These are phyloP conservation scores for Oryzaephilus surinamensis DNA, from an alignment of 1,140 invertebrate genomes.

Conservation along the genomic window DNA sequence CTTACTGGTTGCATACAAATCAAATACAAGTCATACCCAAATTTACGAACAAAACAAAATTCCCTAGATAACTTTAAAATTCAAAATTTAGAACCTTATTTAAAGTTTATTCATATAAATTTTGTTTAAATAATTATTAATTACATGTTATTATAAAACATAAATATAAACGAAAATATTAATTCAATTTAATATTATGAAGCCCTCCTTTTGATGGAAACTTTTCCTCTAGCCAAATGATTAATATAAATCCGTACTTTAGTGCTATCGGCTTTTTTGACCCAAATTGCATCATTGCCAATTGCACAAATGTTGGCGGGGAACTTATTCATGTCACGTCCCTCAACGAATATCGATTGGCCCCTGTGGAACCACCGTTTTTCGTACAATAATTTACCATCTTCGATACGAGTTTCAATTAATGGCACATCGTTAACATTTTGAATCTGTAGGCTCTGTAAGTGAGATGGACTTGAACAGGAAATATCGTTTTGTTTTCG, in stretches of 20 bases:
- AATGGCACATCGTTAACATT: constrained; percentile 36
- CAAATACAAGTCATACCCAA: too few species aligned
- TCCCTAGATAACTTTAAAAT: too few species aligned
- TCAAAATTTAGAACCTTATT: too few species aligned
- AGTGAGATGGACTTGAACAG: constrained; percentile 3
- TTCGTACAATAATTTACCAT: constrained; percentile 89
- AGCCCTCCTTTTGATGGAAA: constrained; percentile 74
- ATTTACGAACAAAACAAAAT: too few species aligned
- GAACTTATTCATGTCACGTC: constrained; percentile 70
- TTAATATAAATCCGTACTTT: constrained; percentile 77
- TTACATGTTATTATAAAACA: too few species aligned
- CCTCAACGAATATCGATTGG: constrained; percentile 84
- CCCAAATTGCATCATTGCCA: constrained; percentile 82
- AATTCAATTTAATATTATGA: too few species aligned
- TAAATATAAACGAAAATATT: too few species aligned
- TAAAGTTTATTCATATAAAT: too few species aligned
- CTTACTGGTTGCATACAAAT: too few species aligned
- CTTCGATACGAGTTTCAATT: constrained; percentile 79
- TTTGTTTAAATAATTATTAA: too few species aligned
- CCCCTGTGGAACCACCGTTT: constrained; percentile 90
- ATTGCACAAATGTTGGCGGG: constrained; percentile 81
- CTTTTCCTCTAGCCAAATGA: constrained; percentile 77
- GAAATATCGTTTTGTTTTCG: constrained; percentile 36
- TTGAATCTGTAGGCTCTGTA: constrained; percentile 30
- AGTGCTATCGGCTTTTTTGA: constrained; percentile 72